Base-by-base conservation (phyloP, 2,797 vertebrate genomes). In the Pogonophryne albipinna region DNA sequence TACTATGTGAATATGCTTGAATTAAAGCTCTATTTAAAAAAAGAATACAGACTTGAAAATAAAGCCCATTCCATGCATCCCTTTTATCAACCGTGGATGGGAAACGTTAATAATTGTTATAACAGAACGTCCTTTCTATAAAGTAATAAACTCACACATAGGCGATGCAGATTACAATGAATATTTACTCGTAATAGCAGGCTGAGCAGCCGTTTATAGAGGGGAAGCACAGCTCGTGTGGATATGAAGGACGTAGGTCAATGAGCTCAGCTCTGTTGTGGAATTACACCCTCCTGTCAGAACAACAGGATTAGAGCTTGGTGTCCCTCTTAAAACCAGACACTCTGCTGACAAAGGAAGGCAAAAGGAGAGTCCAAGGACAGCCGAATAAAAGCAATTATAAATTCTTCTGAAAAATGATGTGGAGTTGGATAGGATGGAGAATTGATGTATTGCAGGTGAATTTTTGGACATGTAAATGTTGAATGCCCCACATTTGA, bases 201-300 rank as follows among this genome's bases (percentile, higher is more conserved):
- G 51, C 56, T 17, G 34, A 78, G 71, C 75, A 75, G 61, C 57
- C 23, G 23, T 74, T 60, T 79, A 67, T 63, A 65, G 51, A 14
- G 10, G 23, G 64, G 71, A 78, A 72, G 70, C 75, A 71, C 63
- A 60, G 56, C 58, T 72, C 3, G 34, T 74, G 75, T 62, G 19
- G 27, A 73, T 68, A 70, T 76, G 79, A 88, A 85, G 81, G 77
- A 87, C 78, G 81, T 11, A 52, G 78, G 78, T 85, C 87, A 87
- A 81, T 84, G 66, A 86, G 84, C 85, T 89, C 83, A 87, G 79
- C 80, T 81, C 75, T 82, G 83, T 80, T 82, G 85, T 87, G 85
- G 91, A 90, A 90, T 92, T 93, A 92, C 80, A 82, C 66, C 77
- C 61, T 89, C 74, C 87, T 85, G 76, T 90, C 90, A 91, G 87